Percentiles rank a stretch among this genome's conserved stretches.
Conservation (phyloP, 2,888 invertebrate genomes). For the Pristionchus fissidentatus region DNA sequence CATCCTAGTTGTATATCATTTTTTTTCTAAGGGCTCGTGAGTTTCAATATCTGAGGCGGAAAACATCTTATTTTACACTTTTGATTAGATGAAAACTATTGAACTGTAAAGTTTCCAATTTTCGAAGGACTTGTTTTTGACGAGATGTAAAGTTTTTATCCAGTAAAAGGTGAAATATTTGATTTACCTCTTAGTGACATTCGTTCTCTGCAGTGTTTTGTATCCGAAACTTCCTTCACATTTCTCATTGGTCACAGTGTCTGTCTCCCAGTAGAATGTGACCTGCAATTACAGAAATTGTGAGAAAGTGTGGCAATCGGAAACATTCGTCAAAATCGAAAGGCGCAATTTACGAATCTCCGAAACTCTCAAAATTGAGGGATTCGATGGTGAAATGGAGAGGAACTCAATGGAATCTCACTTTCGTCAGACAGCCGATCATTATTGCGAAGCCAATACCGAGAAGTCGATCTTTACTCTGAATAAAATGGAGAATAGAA, state of each 20-base stretch:
- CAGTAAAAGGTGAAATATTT: not conserved
- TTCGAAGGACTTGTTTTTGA: too few relatives aligned
- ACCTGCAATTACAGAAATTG: too few relatives aligned
- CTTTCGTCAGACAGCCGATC: slow-evolving; percentile 27
- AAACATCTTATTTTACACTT: too few relatives aligned
- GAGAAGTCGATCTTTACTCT: slow-evolving; percentile 26
- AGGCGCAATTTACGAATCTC: not conserved
- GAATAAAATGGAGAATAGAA: not conserved
- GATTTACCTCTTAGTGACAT: slow-evolving; percentile 23
- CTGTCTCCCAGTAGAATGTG: slow-evolving; percentile 40
- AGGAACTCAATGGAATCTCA: not conserved
- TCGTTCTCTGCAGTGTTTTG: not conserved
- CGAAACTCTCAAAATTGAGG: not conserved
- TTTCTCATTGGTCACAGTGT: not conserved
- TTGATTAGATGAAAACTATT: slow-evolving; percentile 11
- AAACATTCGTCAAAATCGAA: not conserved
- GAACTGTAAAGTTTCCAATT: too few relatives aligned
- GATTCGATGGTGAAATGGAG: not conserved
- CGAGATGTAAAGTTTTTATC: not conserved
- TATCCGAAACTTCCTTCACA: slow-evolving; percentile 24
- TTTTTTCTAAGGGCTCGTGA: too few relatives aligned
- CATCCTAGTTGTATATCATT: too few relatives aligned
- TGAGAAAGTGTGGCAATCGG: too few relatives aligned
- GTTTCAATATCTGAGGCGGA: too few relatives aligned
- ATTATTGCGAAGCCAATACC: slow-evolving; percentile 27